Conservation (phyloP, 1,140 invertebrate genomes). For the Tenebrio molitor region DNA sequence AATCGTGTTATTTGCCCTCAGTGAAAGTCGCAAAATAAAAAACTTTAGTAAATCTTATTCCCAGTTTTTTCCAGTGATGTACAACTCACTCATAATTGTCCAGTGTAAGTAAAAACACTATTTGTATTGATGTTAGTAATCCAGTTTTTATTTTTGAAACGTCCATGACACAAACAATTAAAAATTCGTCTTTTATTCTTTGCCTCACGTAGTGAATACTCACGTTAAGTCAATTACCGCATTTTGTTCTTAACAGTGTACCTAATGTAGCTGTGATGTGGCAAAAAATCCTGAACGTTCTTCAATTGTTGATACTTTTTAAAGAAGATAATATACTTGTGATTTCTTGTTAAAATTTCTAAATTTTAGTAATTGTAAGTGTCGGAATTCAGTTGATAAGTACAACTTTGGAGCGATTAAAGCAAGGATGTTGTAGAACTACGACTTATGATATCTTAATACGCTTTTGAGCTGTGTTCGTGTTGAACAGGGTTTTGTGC, state of each 20-base stretch:
- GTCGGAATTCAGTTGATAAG: slow-evolving; percentile 31
- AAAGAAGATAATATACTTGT: slow-evolving; percentile 40
- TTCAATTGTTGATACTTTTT: slow-evolving; percentile 29
- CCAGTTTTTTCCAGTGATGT: too few relatives aligned
- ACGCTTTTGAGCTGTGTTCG: slow-evolving; percentile 58
- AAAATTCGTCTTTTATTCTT: too few relatives aligned
- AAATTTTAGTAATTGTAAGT: slow-evolving; percentile 46
- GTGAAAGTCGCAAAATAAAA: too few relatives aligned
- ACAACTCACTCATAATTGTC: too few relatives aligned
- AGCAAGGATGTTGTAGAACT: slow-evolving; percentile 40
- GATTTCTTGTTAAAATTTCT: slow-evolving; percentile 48
- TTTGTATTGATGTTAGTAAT: too few relatives aligned
- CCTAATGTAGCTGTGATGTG: slow-evolving; percentile 2
- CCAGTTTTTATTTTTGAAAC: too few relatives aligned
- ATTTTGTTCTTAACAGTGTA: not conserved
- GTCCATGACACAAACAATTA: too few relatives aligned
- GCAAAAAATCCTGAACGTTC: slow-evolving; percentile 22
- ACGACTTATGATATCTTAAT: slow-evolving; percentile 52
- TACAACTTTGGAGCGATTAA: slow-evolving; percentile 31
- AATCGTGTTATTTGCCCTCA: too few relatives aligned
- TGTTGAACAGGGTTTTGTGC: slow-evolving; percentile 56
- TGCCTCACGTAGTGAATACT: too few relatives aligned
- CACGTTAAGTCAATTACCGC: too few relatives aligned
- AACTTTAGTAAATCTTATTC: too few relatives aligned
- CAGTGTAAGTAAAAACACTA: too few relatives aligned